phyloP scores from a whole-genome alignment of 2,888 invertebrate species.

The Stictocephala bisonia region DNA sequence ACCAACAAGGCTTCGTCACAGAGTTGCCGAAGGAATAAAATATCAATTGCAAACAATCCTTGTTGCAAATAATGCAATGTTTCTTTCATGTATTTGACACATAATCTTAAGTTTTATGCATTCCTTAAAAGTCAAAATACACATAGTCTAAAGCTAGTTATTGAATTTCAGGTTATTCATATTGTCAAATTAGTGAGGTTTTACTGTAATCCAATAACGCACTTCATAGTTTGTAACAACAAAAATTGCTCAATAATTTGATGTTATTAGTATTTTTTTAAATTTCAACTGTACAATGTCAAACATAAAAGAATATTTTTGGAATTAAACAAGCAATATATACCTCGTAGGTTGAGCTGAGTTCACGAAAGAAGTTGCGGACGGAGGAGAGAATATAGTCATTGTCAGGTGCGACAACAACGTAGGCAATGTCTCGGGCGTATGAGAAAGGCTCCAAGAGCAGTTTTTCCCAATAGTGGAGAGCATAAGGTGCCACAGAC shows the following conservation, averaged over 20 bases:
- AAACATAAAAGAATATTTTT: too few species aligned
- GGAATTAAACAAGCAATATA: too few species aligned
- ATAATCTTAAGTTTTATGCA: too few species aligned
- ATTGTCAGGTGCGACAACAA: conserved; percentile 94
- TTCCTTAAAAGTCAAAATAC: too few species aligned
- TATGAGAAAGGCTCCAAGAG: conserved; percentile 97
- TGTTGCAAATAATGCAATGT: too few species aligned
- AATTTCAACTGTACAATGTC: not conserved
- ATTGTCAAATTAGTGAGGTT: too few species aligned
- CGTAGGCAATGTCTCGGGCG: conserved; percentile 92
- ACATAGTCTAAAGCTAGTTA: too few species aligned
- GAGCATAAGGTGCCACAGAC: conserved; percentile 91
- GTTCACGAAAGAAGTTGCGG: conserved; percentile 89
- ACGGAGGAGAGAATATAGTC: conserved; percentile 83
- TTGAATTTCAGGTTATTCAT: too few species aligned
- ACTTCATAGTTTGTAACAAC: not conserved
- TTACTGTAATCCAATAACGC: conserved; percentile 13
- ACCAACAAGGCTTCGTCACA: too few species aligned
- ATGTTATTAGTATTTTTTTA: not conserved
- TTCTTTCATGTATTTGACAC: too few species aligned
- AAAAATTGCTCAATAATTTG: not conserved
- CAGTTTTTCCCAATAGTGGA: conserved; percentile 97
- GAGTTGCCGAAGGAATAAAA: too few species aligned
- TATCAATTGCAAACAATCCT: too few species aligned
- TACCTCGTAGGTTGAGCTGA: conserved; percentile 91